These are phyloP conservation scores for Rosalia funebris DNA, from an alignment of 2,888 invertebrate genomes.

Conservation along the genomic window DNA sequence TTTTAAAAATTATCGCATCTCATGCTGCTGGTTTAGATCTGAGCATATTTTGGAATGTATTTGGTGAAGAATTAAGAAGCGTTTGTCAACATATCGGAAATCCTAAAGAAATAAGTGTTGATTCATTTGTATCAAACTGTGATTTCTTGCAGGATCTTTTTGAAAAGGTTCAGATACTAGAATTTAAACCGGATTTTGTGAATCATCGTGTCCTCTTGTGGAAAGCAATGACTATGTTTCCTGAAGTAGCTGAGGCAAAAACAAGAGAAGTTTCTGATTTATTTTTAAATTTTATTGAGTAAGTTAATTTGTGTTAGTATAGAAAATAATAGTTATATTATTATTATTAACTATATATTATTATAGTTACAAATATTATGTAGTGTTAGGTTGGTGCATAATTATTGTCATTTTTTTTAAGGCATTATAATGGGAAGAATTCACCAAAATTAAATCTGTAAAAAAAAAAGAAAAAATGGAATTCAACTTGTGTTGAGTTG, in stretches of 20 bases:
- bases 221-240: slow-evolving; percentile 79
- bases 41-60: slow-evolving; percentile 80
- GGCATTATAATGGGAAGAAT: too few species aligned
- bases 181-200: slow-evolving; percentile 74
- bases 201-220: slow-evolving; percentile 86
- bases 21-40: slow-evolving; percentile 73
- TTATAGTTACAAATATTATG: too few species aligned
- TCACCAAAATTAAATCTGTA: too few species aligned
- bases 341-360: too few species aligned
- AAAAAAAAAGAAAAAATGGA: too few species aligned
- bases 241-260: slow-evolving; percentile 80
- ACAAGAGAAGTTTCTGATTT: slow-evolving; percentile 83
- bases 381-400: too few species aligned
- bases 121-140: slow-evolving; percentile 39
- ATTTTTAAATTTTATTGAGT: slow-evolving; percentile 83
- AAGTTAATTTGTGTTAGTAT: slow-evolving; percentile 55
- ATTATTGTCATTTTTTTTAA: too few species aligned
- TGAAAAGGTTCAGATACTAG: slow-evolving; percentile 54
- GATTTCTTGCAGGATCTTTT: slow-evolving; percentile 53
- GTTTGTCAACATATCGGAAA: slow-evolving; percentile 66
- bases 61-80: slow-evolving; percentile 69
- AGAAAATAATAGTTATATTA: too few species aligned
- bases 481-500: too few species aligned
- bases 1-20: slow-evolving; percentile 77
- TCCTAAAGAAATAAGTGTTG: slow-evolving; percentile 36